These are phyloP conservation scores for Temnopleurus reevesii DNA, from an alignment of 53 echinoderm and acorn worm genomes.

Conservation along the genomic window DNA sequence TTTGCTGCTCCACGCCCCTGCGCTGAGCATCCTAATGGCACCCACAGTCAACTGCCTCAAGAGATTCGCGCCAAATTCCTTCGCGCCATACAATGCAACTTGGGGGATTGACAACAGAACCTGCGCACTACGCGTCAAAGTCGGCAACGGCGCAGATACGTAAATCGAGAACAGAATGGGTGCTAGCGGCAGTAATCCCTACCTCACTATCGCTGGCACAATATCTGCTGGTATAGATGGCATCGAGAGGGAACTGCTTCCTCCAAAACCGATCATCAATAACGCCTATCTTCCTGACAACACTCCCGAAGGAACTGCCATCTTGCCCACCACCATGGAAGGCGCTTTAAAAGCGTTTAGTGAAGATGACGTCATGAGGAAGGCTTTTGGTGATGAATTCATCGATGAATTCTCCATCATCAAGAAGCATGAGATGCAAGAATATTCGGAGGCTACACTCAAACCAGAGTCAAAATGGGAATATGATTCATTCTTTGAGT, in stretches of 20 bases:
- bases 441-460: constrained; percentile 16
- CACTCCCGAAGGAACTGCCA: constrained; percentile 29
- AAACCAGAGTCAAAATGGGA: constrained; percentile 62
- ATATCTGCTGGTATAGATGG: constrained; percentile 69
- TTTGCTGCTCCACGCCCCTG: constrained; percentile 65
- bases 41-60: constrained; percentile 67
- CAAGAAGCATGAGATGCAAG: constrained; percentile 57
- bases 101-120: constrained; percentile 71
- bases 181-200: constrained; percentile 65
- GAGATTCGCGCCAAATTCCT: constrained; percentile 56
- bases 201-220: constrained; percentile 62
- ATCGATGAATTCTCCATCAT: constrained; percentile 43
- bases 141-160: constrained; percentile 52
- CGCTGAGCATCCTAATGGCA: constrained; percentile 61
- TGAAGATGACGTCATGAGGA: constrained; percentile 51
- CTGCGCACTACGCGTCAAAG: constrained; percentile 61
- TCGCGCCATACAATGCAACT: constrained; percentile 59
- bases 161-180: constrained; percentile 73
- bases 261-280: constrained; percentile 43
- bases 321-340: constrained; percentile 57
- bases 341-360: constrained; percentile 44
- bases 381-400: constrained; percentile 57
- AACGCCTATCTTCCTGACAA: constrained; percentile 44
- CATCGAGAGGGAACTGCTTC: constrained; percentile 50
- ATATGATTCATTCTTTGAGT: constrained; percentile 64